Evolutionary conservation across 2,888 invertebrate species (phyloP), one percentile per base, ranked within the genome.

Genomic region (Lithophane ornitopus): DNA sequence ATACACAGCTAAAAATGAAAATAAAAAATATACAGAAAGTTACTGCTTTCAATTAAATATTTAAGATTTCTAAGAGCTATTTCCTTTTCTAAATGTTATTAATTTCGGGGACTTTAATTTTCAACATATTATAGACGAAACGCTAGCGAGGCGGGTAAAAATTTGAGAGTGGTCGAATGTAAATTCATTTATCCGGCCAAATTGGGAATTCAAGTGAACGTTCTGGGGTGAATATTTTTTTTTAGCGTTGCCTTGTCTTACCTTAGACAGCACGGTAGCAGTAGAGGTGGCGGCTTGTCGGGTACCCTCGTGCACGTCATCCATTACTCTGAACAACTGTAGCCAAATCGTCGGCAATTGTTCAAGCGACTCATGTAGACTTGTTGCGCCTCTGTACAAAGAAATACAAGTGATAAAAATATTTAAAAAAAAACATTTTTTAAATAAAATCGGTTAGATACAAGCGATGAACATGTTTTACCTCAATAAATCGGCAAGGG

Each of bases 271-370:
- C 34, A 98, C 97, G 85, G 96, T 97, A 0, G 98, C 97, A 0
- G 98, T 98, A 74, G 97, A 97, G 11, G 97, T 97, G 8, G 98
- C 98, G 0, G 98, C 97, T 78, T 97, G 95, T 68, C 99, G 94
- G 0, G 98, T 98, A 41, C 98, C 98, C 91, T 98, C 99, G 92
- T 99, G 99, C 87, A 99, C 98, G 93, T 99, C 99, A 92, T 99
- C 99, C 98, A 99, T 98, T 0, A 99, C 99, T 34, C 99, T 96
- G 92, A 99, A 98, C 81, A 99, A 94, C 90, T 98, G 98, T 52
- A 97, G 96, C 99, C 99, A 99, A 63, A 98, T 95, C 80, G 97
- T 97, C 0, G 97, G 95, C 93, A 97, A 85, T 80, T 95, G 95
- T 2, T 91, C 88, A 39, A 95, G 52, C 0, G 96, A 95, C 4